These are phyloP conservation scores for Coronaproctus castanopsis DNA, from an alignment of 2,888 invertebrate species.

Conservation along the genomic window DNA sequence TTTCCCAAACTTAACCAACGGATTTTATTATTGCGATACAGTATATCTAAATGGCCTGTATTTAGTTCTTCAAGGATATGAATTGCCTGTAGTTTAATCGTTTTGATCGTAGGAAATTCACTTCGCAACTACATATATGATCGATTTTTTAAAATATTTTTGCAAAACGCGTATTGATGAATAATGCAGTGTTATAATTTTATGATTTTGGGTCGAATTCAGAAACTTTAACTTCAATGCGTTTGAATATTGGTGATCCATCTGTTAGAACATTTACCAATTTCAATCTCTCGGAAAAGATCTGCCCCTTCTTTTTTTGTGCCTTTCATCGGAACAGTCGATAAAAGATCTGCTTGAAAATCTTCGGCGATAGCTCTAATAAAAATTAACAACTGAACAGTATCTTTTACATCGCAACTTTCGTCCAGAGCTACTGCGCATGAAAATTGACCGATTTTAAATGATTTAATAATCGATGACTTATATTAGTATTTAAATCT, in stretches of 20 bases:
- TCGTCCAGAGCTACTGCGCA: not conserved
- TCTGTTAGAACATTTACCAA: not conserved
- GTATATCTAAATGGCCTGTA: not conserved
- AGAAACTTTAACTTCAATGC: not conserved
- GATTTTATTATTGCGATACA: not conserved
- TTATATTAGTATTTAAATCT: not conserved
- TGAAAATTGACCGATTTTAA: not conserved
- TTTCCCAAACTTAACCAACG: not conserved
- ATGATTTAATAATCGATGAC: not conserved
- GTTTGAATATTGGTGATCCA: not conserved
- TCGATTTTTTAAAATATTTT: not conserved
- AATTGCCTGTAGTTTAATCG: not conserved
- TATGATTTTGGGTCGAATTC: not conserved
- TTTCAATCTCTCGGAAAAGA: not conserved
- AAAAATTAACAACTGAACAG: not conserved
- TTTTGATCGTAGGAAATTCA: not conserved
- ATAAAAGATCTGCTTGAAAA: not conserved
- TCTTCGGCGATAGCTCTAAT: not conserved
- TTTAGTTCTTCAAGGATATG: not conserved
- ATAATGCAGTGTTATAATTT: not conserved
- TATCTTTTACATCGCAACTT: not conserved
- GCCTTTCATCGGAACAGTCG: not conserved
- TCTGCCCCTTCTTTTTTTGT: not conserved
- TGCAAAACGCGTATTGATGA: not conserved
- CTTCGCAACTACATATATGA: not conserved